Evolutionary conservation across 1,140 invertebrate genomes (phyloP).

Genomic region (Diuraphis noxia): DNA sequence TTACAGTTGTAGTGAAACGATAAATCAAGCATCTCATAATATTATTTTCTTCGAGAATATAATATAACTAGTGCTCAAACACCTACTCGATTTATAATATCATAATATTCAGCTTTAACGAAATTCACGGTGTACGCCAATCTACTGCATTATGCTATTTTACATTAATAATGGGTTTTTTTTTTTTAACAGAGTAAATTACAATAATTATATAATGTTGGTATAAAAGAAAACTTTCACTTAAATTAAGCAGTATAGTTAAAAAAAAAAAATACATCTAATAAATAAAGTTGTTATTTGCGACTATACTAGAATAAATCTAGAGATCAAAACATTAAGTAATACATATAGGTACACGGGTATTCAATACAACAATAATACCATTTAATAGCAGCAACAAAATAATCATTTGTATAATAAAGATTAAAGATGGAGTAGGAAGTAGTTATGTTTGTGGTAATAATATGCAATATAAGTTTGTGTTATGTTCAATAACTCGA

Average conservation of each 20-base stretch:
- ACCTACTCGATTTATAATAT: background rate
- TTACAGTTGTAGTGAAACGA: background rate
- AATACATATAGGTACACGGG: background rate
- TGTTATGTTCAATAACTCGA: background rate
- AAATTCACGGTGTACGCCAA: background rate
- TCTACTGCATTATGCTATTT: too few species aligned
- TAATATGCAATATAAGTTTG: background rate
- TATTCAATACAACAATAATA: background rate
- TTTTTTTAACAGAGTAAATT: too few species aligned
- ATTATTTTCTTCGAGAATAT: background rate
- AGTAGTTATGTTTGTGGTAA: too few species aligned
- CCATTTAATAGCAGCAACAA: background rate
- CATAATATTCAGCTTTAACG: background rate
- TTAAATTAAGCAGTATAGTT: background rate
- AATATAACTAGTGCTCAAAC: too few species aligned
- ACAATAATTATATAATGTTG: too few species aligned
- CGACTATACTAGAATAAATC: background rate
- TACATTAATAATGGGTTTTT: too few species aligned
- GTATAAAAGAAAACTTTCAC: background rate
- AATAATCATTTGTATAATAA: background rate
- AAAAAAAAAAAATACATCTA: background rate
- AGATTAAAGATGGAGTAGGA: too few species aligned
- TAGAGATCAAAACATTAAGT: background rate
- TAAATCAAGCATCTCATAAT: background rate
- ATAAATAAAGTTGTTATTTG: background rate